Evolutionary conservation across 2,888 invertebrate species (phyloP), one percentile per base, ranked within the genome.

Genomic region (Creontiades dilutus): DNA sequence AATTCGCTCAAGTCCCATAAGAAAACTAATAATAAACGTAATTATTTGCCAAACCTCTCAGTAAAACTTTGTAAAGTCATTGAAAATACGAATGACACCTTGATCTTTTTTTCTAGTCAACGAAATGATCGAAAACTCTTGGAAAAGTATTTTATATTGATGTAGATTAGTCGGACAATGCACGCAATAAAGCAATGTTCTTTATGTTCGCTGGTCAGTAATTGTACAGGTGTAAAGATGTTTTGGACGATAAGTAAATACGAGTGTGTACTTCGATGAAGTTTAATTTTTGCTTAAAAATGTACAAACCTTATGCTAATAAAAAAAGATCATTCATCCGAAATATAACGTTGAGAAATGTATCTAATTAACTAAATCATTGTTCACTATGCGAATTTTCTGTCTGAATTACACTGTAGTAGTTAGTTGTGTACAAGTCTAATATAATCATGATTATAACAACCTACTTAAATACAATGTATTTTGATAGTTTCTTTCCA

Each of bases 61-160:
- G 37, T 37, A 37, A 37, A 37, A 37, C 37, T 37, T 37, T 52
- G 52, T 1, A 5, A 52, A 52, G 52, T 2, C 52, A 16, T 0
- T 52, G 52, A 52, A 52, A 11, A 52, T 52, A 16, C 11, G 11
- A 16, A 12, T 52, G 52, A 19, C n/a, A n/a, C 19, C 19, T 61
- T 61, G 19, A 61, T 61, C 19, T n/a, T 19, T 61, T 11, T 61
- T 61, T 61, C 61, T 61, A 61, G 61, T 61, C 61, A 19, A 61
- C 19, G 61, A 61, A 61, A 19, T 19, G 9, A 16, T 61, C 14
- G 19, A 61, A 19, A 52, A 14, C 0, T 19, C 61, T 19, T n/a
- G 61, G 19, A 19, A 2, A 61, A 61, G n/a, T 61, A 0, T 19
- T 16, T 61, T 0, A 61, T 37, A 37, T 37, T 37, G 37, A 37